Conservation (phyloP, 2,888 invertebrate genomes). For the Epinotia ramella region DNA sequence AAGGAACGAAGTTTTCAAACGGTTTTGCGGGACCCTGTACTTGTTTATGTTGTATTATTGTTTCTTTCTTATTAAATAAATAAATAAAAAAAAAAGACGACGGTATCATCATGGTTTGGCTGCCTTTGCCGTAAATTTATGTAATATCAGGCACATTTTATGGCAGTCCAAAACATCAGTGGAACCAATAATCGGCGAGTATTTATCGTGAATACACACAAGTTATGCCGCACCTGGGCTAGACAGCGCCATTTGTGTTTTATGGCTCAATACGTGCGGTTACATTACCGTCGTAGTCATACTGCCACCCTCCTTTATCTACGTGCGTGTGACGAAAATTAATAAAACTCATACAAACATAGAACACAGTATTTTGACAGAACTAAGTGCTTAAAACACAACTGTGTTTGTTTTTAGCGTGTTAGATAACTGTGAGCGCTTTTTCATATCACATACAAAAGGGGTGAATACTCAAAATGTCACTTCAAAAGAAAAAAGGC, state of each 20-base stretch:
- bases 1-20: too few relatives aligned
- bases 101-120: neutral
- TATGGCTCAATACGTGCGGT: constrained; percentile 39
- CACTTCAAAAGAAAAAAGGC: too few relatives aligned
- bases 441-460: neutral
- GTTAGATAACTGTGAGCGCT: neutral
- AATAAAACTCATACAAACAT: neutral
- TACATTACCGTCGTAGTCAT: neutral
- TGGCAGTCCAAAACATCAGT: neutral
- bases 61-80: too few relatives aligned
- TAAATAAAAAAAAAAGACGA: too few relatives aligned
- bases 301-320: neutral
- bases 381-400: too few relatives aligned
- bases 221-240: constrained; percentile 2
- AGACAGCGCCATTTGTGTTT: constrained; percentile 45
- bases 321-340: neutral
- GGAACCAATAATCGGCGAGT: neutral
- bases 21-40: too few relatives aligned
- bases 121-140: neutral
- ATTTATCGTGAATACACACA: constrained; percentile 7
- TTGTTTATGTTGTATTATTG: too few relatives aligned
- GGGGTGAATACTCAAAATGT: too few relatives aligned
- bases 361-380: neutral
- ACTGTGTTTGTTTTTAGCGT: neutral
- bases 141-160: too few relatives aligned